Base-by-base conservation (phyloP, 2,797 vertebrate species). In the Argentina silus region DNA sequence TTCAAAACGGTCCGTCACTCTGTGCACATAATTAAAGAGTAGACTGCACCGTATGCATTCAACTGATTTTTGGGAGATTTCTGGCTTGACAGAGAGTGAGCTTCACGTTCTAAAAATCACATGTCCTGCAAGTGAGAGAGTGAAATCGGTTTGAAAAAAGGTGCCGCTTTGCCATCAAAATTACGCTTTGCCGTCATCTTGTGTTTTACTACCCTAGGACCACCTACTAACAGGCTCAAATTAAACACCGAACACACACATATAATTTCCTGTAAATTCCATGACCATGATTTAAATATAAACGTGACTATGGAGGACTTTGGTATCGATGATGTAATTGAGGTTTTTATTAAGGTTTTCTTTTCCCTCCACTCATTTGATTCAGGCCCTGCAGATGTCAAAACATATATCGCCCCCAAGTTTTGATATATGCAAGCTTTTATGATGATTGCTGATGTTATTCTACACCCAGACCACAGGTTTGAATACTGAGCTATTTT, bases 401-500 rank as follows among this genome's bases (percentile, higher is more conserved):
- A 88, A 90, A 90, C 83, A 83, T 74, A 86, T 78, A 79, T 81
- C 72, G 76, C 74, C 66, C 21, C 73, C 83, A 84, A 81, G 76
- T 86, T 81, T 82, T 87, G 85, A 89, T 92, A 88, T 83, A 87
- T 84, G 81, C 84, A 88, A 82, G 73, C 86, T 89, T 91, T 89
- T 87, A 85, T 82, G 86, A 90, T 87, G 82, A 90, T 82, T 76
- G 75, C 79, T 75, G 77, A 79, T 92, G 91, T 92, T 93, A 87
- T 91, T 92, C 86, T 92, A 90, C 78, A 72, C 78, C 65, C 74
- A 69, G 76, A 92, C 91, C 91, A 78, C 91, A 88, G 84, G 81
- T 87, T 90, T 85, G 86, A 89, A 88, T 81, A 81, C 78, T 85
- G 87, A 83, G 91, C 91, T 94, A 93, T 94, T 94, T 94, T 94